These are phyloP conservation scores for Amblyjoppa fuscipennis DNA, from an alignment of 2,888 invertebrate genomes.

Conservation along the genomic window DNA sequence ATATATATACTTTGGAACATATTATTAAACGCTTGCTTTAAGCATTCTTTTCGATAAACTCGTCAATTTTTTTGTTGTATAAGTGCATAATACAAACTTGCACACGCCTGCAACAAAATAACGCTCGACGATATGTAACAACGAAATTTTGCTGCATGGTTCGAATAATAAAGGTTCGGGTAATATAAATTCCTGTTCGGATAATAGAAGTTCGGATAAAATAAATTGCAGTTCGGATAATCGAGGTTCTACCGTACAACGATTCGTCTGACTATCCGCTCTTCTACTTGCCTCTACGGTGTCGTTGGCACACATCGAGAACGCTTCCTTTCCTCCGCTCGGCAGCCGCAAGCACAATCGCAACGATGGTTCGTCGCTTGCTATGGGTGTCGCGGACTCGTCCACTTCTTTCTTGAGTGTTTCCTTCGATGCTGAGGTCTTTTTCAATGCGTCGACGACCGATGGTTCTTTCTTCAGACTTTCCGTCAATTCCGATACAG, in stretches of 20 bases:
- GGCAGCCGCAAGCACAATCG: constrained; percentile 82
- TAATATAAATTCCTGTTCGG: too few species aligned
- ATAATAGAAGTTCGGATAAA: too few species aligned
- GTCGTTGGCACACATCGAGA: constrained; percentile 80
- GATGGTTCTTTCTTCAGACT: constrained; percentile 23
- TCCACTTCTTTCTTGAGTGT: background rate
- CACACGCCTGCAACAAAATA: too few species aligned
- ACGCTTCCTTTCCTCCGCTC: constrained; percentile 81
- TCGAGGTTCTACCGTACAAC: background rate
- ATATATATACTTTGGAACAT: too few species aligned
- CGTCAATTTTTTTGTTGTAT: too few species aligned
- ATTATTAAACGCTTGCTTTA: too few species aligned
- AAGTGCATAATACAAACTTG: too few species aligned
- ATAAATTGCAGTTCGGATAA: too few species aligned
- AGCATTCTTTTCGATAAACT: too few species aligned
- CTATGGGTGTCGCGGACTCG: constrained; percentile 28
- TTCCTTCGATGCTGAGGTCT: background rate
- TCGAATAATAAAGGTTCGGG: too few species aligned
- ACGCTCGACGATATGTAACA: too few species aligned
- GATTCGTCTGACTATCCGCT: background rate
- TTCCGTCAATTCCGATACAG: constrained; percentile 27
- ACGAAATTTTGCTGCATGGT: too few species aligned
- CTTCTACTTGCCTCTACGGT: constrained; percentile 78
- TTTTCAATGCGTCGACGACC: constrained; percentile 25
- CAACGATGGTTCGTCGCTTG: constrained; percentile 76